phyloP scores from a whole-genome alignment of 1,140 invertebrate species.

The Nasonia longicornis region DNA sequence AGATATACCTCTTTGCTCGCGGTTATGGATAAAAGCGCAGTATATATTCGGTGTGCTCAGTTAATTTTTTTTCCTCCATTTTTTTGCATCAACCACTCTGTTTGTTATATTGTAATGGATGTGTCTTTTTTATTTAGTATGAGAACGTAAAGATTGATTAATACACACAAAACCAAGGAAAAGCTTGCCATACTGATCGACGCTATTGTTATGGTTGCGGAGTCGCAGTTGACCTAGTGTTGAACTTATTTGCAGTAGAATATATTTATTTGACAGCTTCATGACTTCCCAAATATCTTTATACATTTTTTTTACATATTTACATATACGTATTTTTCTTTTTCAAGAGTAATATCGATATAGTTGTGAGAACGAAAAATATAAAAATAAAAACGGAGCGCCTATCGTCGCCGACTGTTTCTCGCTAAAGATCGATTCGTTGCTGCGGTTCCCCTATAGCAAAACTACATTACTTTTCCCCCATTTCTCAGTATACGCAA shows the following conservation, averaged over 20 bases:
- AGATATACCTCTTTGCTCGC: not conserved
- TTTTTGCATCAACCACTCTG: not conserved
- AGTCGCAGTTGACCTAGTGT: slow-evolving; percentile 69
- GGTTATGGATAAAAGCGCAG: slow-evolving; percentile 21
- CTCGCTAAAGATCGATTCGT: slow-evolving; percentile 60
- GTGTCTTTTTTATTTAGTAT: slow-evolving; percentile 14
- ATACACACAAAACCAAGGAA: slow-evolving; percentile 43
- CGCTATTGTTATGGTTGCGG: slow-evolving; percentile 69
- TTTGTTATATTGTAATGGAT: not conserved
- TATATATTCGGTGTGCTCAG: slow-evolving; percentile 12
- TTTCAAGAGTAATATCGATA: slow-evolving; percentile 1
- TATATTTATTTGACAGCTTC: slow-evolving; percentile 70
- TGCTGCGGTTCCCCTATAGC: slow-evolving; percentile 53
- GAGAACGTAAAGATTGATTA: slow-evolving; percentile 16
- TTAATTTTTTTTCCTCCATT: not conserved
- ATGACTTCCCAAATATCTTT: slow-evolving; percentile 63
- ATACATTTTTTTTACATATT: slow-evolving; percentile 47
- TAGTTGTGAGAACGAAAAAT: slow-evolving; percentile 15
- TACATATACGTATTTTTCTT: slow-evolving; percentile 44
- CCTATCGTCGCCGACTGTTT: slow-evolving; percentile 25
- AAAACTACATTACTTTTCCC: not conserved
- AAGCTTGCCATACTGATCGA: slow-evolving; percentile 48
- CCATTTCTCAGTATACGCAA: not conserved
- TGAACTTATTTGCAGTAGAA: slow-evolving; percentile 71
- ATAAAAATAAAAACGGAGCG: slow-evolving; percentile 20